Percentiles rank a stretch among this genome's conserved stretches.
Conservation (phyloP, 2,113 vertebrate genomes). For the Sinocyclocheilus maitianheensis region DNA sequence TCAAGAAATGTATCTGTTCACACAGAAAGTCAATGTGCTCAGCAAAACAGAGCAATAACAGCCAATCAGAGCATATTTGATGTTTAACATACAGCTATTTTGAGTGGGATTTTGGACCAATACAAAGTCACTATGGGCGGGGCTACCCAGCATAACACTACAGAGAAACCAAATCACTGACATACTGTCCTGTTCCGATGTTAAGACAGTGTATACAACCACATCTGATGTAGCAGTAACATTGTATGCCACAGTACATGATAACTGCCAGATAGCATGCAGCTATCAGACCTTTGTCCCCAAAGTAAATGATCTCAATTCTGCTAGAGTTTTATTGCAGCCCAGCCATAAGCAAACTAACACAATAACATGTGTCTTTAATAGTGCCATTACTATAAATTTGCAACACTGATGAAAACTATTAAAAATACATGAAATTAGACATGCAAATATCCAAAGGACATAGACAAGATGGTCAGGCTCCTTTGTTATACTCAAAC, state of each 20-base stretch:
- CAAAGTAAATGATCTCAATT: neutral
- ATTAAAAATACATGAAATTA: neutral
- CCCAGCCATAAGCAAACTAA: neutral
- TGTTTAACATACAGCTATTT: neutral
- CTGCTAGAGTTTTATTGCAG: neutral
- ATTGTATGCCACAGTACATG: neutral
- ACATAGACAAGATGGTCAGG: neutral
- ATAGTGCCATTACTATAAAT: neutral
- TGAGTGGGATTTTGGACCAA: neutral
- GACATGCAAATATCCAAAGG: slow-evolving; percentile 2
- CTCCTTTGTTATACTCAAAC: neutral
- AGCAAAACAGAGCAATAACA: neutral
- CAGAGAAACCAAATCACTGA: neutral
- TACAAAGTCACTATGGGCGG: neutral
- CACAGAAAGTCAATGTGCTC: too few relatives aligned
- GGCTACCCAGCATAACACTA: neutral
- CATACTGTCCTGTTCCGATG: neutral
- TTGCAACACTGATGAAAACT: neutral
- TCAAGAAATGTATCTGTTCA: too few relatives aligned
- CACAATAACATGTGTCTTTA: neutral
- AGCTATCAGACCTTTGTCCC: neutral
- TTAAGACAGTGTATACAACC: neutral
- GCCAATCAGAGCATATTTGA: neutral
- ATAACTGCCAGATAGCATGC: neutral
- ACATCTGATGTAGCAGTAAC: neutral